Evolutionary conservation across 1,140 invertebrate species (phyloP), one percentile per base, ranked within the genome.

Genomic region (Ganaspis sp.): DNA sequence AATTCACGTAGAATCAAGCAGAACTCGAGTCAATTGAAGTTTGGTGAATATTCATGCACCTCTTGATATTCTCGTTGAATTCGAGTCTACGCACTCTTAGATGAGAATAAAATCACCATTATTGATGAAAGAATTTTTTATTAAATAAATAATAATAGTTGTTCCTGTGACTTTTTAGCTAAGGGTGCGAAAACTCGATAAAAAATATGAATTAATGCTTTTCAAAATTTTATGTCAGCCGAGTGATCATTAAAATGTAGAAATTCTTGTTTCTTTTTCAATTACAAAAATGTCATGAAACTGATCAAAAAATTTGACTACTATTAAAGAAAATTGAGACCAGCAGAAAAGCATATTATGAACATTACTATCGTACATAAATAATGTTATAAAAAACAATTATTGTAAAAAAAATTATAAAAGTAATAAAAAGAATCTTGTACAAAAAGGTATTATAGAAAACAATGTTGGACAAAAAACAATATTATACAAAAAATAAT

Each of bases 61-160:
- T 4, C 12, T 1, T 45, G 42, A 45, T 76, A 76, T 69, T 69
- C 70, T 70, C 53, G 29, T 54, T 64, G 54, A 9, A 64, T 64
- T 9, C 9, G 54, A 64, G 23, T 26, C 21, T 23, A 15, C 11
- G 15, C 54, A 64, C 54, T 26, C 54, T 64, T 64, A 64, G 54
- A 23, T 58, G 0, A 58, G 5, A 26, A 23, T 15, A 23, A 58
- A 58, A 26, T 49, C 42, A 49, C 42, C 42, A 9, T 34, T 34
- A 3, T n/a, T 45, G 9, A 58, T 3, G 1, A 11, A 21, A 58
- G 26, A 58, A 64, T 64, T 23, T 15, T 11, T 15, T 23, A 29
- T 3, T 26, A 12, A 58, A 58, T 29, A 15, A 15, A 64, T 64
- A 2, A n/a, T n/a, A 12, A 29, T 15, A 23, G 26, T 64, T 54